Evolutionary conservation across 1,140 invertebrate species (phyloP), one percentile per base, ranked within the genome.

Genomic region (Euschistus heros): DNA sequence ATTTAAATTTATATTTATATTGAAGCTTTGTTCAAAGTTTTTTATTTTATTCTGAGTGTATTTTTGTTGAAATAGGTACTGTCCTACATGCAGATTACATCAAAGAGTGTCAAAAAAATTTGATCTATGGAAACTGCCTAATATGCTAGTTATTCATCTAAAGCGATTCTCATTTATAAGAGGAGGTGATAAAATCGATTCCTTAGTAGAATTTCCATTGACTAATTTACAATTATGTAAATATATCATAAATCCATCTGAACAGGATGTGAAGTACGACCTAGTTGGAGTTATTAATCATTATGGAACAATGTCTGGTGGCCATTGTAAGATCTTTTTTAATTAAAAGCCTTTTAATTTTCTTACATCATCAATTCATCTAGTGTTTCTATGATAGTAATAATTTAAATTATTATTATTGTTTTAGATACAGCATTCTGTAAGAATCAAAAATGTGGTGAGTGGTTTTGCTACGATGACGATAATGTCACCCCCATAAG

Each of bases 101-200:
- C 89, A 91, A 73, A 82, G 87, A 52, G 90, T 91, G 27, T 86
- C 85, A 24, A 94, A 94, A 76, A 92, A 89, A 75, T 78, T 95
- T 70, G 89, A 94, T 75, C 89, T 94, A 60, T 94, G 91, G 91
- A 81, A 88, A 66, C 75, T 92, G 66, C 91, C 91, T 66, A 90
- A 91, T 8, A 84, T 94, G 70, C 76, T 94, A 13, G 76, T 80
- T 42, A 75, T 80, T 61, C 78, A 79, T 52, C 71, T 80, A 47
- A 80, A 80, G 67, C 69, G 79, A 54, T 80, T 80, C 70, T 76
- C 75, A 3, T 80, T 77, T 67, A 77, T 73, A 64, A 65, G 73
- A 37, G 70, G 75, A 57, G 68, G 78, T 30, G 78, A 81, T 65
- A 82, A 82, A 70, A 76, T 82, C 46, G 79, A 81, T 66, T 76